A percentile compares a stretch with the other conserved stretches of the same genome.
These are phyloP conservation scores for Drosophila anceps DNA, from an alignment of 2,888 invertebrate species.

Conservation along the genomic window DNA sequence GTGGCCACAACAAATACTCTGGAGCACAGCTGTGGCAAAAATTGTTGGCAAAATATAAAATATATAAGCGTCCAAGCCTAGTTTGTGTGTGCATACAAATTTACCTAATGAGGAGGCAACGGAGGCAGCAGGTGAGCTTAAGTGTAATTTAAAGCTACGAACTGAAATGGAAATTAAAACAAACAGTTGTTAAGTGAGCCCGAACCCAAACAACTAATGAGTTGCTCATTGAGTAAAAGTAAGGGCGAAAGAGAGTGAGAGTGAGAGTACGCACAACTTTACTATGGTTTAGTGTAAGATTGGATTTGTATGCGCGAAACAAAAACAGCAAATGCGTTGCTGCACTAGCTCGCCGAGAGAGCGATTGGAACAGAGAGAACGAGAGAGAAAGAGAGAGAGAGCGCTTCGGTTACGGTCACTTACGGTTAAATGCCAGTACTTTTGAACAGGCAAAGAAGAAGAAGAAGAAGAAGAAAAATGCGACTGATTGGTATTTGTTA, in stretches of 20 bases:
- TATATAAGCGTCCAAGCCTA: neutral
- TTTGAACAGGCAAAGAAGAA: conserved; percentile 3
- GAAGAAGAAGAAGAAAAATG: no score
- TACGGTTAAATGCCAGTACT: neutral
- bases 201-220: conserved; percentile 44
- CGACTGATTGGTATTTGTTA: neutral
- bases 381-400: neutral
- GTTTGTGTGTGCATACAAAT: conserved; percentile 15
- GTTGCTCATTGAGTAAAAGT: conserved; percentile 2
- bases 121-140: conserved; percentile 49
- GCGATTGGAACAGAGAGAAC: neutral
- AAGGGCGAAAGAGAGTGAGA: neutral
- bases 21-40: conserved; percentile 28
- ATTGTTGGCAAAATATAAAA: neutral
- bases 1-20: conserved; percentile 23
- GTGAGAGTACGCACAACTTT: neutral
- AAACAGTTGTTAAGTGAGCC: conserved; percentile 17
- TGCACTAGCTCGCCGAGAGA: neutral
- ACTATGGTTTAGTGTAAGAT: no score
- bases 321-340: conserved; percentile 31
- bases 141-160: neutral
- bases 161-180: neutral
- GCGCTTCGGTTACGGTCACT: neutral
- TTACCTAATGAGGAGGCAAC: conserved; percentile 39
- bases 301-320: neutral